Evolutionary conservation across 1,140 invertebrate species (phyloP).

Genomic region (Wiebesia pumilae): DNA sequence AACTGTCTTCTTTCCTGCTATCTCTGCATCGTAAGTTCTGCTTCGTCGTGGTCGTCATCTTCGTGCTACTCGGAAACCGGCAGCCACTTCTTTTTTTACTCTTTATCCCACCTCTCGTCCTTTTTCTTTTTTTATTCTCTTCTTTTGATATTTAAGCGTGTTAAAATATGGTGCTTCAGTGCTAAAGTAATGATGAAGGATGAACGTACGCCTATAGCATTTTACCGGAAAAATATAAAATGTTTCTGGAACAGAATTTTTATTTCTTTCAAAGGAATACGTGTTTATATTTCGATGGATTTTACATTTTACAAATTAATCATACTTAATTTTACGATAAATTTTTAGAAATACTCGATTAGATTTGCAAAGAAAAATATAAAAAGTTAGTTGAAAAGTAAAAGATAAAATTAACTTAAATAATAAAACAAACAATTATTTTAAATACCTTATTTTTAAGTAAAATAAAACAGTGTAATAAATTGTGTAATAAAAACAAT

Average conservation of each 20-base stretch:
- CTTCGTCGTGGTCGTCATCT: conserved; percentile 29
- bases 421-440: too few species aligned
- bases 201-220: neutral
- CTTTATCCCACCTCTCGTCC: conserved; percentile 6
- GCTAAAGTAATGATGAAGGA: conserved; percentile 44
- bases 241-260: neutral
- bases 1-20: conserved; percentile 42
- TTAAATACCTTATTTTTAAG: too few species aligned
- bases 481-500: too few species aligned
- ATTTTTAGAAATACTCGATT: neutral
- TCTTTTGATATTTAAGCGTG: conserved; percentile 9
- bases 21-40: conserved; percentile 40
- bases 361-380: neutral
- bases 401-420: too few species aligned
- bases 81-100: conserved; percentile 10
- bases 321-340: neutral
- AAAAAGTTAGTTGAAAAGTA: too few species aligned
- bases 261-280: neutral
- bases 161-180: neutral
- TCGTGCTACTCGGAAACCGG: conserved; percentile 11
- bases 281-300: neutral
- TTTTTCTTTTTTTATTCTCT: conserved; percentile 2
- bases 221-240: neutral
- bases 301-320: neutral
- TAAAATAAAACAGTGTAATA: too few species aligned